A percentile compares a stretch with the other conserved stretches of the same genome.
Conservation (phyloP, 2,888 invertebrate genomes). For the Leptinotarsa juncta region DNA sequence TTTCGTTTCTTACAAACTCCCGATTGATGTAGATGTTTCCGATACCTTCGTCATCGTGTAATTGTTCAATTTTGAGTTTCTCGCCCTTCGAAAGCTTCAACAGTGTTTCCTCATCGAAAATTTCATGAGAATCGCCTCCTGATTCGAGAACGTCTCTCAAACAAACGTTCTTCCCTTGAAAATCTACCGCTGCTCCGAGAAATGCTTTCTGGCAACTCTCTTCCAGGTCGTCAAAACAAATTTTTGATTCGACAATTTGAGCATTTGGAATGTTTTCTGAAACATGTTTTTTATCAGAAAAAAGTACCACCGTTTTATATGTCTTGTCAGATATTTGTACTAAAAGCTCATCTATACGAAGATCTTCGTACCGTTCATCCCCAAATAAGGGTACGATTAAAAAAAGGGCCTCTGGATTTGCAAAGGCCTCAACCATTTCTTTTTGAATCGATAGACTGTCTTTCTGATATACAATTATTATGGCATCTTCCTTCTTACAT, state of each 20-base stretch:
- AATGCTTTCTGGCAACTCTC: background rate
- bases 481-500: background rate
- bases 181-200: slow-evolving; percentile 1
- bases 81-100: slow-evolving; percentile 18
- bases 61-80: slow-evolving; percentile 10
- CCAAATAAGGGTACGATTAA: background rate
- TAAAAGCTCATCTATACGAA: background rate
- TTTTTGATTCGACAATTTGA: background rate
- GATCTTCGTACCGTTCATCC: background rate
- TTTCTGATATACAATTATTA: background rate
- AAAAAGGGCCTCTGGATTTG: background rate
- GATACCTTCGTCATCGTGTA: background rate
- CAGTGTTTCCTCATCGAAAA: slow-evolving; percentile 19
- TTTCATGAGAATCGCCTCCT: background rate
- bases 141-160: slow-evolving; percentile 12
- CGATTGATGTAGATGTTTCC: slow-evolving; percentile 25
- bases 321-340: background rate
- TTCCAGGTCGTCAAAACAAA: slow-evolving; percentile 6
- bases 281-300: background rate
- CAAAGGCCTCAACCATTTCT: slow-evolving; percentile 13
- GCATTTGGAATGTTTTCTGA: background rate
- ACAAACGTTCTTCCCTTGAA: slow-evolving; percentile 21
- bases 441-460: slow-evolving; percentile 19
- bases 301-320: slow-evolving; percentile 9
- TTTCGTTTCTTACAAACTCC: background rate